Conservation (phyloP, 2,113 vertebrate species). For the Todiramphus saurophagus region DNA sequence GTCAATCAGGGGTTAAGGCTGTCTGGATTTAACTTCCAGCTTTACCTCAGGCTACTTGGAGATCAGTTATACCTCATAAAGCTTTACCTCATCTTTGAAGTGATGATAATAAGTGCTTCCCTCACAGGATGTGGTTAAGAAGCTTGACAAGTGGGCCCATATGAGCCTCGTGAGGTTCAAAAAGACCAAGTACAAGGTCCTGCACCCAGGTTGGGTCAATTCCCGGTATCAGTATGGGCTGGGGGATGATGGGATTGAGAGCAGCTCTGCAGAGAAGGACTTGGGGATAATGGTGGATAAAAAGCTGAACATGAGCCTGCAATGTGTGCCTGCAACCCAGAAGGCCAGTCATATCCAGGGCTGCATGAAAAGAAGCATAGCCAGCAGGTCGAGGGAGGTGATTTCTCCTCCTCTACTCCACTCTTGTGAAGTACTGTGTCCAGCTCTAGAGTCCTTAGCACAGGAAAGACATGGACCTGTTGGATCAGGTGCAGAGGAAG, state of each 20-base stretch:
- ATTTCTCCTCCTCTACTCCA: background rate
- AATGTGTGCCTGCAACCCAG: background rate
- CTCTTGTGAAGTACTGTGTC: background rate
- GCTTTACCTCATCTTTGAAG: background rate
- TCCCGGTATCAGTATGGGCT: background rate
- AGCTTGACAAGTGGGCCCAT: background rate
- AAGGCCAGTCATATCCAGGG: background rate
- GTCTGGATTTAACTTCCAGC: background rate
- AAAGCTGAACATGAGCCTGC: background rate
- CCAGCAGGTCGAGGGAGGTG: background rate
- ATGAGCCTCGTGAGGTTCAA: background rate
- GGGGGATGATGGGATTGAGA: background rate
- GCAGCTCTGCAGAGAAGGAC: background rate
- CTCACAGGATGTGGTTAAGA: background rate
- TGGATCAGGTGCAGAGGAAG: background rate
- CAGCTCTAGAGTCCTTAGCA: background rate
- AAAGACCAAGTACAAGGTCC: background rate
- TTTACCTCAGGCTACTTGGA: background rate
- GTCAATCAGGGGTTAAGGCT: background rate
- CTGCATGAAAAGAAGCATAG: background rate
- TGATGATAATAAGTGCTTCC: accelerated
- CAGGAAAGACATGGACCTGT: background rate
- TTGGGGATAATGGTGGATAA: background rate
- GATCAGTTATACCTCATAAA: background rate
- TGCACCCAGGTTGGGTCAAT: background rate